Evolutionary conservation across 2,888 invertebrate species (phyloP).

Genomic region (Hyposoter didymator): DNA sequence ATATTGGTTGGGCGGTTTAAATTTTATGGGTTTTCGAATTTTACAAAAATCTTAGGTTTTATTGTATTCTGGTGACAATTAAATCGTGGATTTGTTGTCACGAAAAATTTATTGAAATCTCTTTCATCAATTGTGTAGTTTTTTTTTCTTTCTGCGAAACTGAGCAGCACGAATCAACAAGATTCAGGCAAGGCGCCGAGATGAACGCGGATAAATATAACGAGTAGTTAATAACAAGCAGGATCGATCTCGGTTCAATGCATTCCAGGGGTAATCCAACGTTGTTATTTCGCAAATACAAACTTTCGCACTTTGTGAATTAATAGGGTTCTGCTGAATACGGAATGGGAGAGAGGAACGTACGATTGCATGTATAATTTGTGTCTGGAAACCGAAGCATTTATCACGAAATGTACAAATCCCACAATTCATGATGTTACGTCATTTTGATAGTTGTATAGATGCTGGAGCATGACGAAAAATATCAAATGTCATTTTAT

Average conservation of each 20-base stretch:
- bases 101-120: not conserved
- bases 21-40: too few species aligned
- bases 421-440: not conserved
- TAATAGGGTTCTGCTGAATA: slow-evolving; percentile 26
- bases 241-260: slow-evolving; percentile 60
- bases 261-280: slow-evolving; percentile 57
- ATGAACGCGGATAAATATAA: not conserved
- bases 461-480: not conserved
- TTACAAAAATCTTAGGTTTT: too few species aligned
- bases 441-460: not conserved
- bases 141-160: not conserved
- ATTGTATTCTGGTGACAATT: not conserved
- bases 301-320: slow-evolving; percentile 41
- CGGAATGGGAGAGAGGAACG: slow-evolving; percentile 14
- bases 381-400: not conserved
- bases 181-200: not conserved
- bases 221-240: slow-evolving; percentile 40
- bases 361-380: slow-evolving; percentile 10
- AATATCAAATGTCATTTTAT: not conserved
- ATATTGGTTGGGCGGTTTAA: too few species aligned
- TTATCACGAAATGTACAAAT: not conserved
- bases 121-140: not conserved
- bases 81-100: not conserved
- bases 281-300: slow-evolving; percentile 44
- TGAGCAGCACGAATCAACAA: not conserved